Evolutionary conservation across 2,888 invertebrate species (phyloP).

Genomic region (Eristalis arbustorum): DNA sequence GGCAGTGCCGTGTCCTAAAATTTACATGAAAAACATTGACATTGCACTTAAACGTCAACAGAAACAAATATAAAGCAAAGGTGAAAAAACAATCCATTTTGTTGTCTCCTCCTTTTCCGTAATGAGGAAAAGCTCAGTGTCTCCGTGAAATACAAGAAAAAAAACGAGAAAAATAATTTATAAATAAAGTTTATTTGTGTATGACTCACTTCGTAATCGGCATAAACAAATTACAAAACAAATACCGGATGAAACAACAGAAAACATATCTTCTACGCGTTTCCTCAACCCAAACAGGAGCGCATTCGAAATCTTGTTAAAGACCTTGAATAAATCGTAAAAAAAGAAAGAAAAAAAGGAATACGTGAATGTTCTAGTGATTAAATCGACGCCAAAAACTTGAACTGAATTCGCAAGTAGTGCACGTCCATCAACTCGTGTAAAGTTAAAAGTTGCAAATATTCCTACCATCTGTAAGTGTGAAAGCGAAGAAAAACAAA

Average conservation of each 20-base stretch:
- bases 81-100: conserved; percentile 42
- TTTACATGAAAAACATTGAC: conserved; percentile 50
- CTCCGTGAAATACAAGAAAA: neutral
- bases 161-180: conserved; percentile 21
- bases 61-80: conserved; percentile 19
- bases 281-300: conserved; percentile 10
- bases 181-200: conserved; percentile 59
- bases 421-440: conserved; percentile 19
- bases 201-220: conserved; percentile 49
- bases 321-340: conserved; percentile 40
- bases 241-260: conserved; percentile 17
- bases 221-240: conserved; percentile 16
- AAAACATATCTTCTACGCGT: conserved; percentile 28
- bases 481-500: conserved; percentile 13
- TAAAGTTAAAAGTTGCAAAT: conserved; percentile 2
- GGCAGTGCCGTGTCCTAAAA: conserved; percentile 36
- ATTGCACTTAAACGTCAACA: conserved; percentile 55
- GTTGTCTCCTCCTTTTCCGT: conserved; percentile 41
- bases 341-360: neutral
- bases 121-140: conserved; percentile 15
- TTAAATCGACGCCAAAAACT: conserved; percentile 3
- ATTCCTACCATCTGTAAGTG: conserved; percentile 54
- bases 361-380: neutral
- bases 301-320: conserved; percentile 15
- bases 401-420: neutral